phyloP scores from a whole-genome alignment of 2,113 vertebrate species.

The Alces alces region DNA sequence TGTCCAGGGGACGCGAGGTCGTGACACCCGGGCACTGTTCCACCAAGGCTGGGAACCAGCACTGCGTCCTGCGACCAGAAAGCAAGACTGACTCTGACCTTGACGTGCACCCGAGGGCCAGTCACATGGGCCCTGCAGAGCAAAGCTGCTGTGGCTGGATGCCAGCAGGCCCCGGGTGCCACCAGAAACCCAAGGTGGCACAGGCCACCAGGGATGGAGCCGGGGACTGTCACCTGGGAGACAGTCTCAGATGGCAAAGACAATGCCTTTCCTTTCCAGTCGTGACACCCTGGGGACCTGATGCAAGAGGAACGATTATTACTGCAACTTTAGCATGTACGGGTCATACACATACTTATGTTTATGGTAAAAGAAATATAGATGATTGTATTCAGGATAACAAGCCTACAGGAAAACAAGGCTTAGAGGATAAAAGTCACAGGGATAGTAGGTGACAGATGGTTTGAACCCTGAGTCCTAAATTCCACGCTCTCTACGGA shows the following conservation, averaged over 20 bases:
- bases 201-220: background rate
- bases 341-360: background rate
- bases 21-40: accelerated
- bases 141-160: background rate
- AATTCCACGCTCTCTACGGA: background rate
- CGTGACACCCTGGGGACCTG: background rate
- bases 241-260: background rate
- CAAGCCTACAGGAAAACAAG: background rate
- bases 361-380: background rate
- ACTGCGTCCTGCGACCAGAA: background rate
- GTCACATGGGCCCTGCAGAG: background rate
- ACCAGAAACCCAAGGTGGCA: background rate
- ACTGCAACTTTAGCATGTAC: background rate
- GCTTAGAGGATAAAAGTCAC: background rate
- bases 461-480: background rate
- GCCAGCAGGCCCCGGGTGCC: background rate
- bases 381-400: background rate
- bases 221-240: background rate
- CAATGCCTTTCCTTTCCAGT: background rate
- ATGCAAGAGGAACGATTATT: slow-evolving; percentile 9
- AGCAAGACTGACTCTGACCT: background rate
- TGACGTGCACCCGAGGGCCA: background rate
- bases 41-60: background rate
- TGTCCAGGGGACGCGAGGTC: background rate
- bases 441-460: background rate